Evolutionary conservation across 1,140 invertebrate genomes (phyloP).

Genomic region (Zaprionus africanus): DNA sequence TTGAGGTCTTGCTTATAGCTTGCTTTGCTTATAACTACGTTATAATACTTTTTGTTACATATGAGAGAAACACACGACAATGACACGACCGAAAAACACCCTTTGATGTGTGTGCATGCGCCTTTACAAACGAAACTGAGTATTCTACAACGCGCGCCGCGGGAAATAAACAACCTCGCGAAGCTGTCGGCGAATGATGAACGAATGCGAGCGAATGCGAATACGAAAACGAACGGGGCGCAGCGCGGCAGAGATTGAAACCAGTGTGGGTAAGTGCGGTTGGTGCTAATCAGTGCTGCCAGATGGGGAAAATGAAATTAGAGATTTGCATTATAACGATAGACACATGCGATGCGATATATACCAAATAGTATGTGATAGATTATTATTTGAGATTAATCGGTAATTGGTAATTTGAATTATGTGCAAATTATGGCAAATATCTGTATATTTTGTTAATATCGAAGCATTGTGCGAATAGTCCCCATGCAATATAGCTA

Average conservation of each 20-base stretch:
- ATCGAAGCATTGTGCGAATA: too few species aligned
- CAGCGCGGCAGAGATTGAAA: constrained; percentile 40
- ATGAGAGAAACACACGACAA: constrained; percentile 37
- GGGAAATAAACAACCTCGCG: constrained; percentile 28
- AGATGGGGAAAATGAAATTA: not conserved
- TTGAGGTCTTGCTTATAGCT: constrained; percentile 2
- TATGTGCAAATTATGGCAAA: too few species aligned
- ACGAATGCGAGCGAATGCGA: constrained; percentile 29
- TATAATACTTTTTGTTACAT: constrained; percentile 60
- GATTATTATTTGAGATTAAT: not conserved
- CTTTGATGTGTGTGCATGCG: constrained; percentile 11
- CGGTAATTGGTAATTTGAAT: too few species aligned
- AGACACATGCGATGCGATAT: not conserved
- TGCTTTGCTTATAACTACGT: constrained; percentile 33
- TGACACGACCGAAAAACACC: constrained; percentile 40
- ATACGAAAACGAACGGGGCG: constrained; percentile 19
- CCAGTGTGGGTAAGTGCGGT: constrained; percentile 9
- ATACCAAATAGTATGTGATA: not conserved
- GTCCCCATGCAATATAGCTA: too few species aligned
- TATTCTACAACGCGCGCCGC: constrained; percentile 40
- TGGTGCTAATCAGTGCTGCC: not conserved
- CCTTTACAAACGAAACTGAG: constrained; percentile 34
- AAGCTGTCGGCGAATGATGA: constrained; percentile 47
- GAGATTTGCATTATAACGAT: constrained; percentile 7
- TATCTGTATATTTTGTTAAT: too few species aligned